phyloP scores from a whole-genome alignment of 2,797 vertebrate genomes.

The Protonibea diacanthus region DNA sequence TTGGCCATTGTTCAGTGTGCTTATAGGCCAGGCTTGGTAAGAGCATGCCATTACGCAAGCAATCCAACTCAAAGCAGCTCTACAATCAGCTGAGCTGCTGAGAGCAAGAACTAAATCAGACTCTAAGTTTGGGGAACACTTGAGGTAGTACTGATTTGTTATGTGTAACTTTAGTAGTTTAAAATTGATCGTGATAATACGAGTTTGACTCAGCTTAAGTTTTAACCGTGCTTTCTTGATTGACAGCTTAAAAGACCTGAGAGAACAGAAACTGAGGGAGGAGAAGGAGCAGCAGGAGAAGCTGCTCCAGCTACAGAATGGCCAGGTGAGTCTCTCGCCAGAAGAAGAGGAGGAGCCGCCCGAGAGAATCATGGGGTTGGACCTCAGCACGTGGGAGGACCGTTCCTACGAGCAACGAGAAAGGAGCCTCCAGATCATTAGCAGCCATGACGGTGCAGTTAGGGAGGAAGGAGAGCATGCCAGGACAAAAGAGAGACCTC shows the following conservation, averaged over 20 bases:
- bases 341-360: constrained; percentile 68
- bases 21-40: constrained; percentile 46
- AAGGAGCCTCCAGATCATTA: constrained; percentile 79
- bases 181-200: not conserved
- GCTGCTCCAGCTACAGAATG: constrained; percentile 82
- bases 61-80: constrained; percentile 71
- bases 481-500: constrained; percentile 60
- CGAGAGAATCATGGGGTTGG: constrained; percentile 86
- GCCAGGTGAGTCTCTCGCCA: constrained; percentile 68
- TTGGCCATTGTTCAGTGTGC: constrained; percentile 67
- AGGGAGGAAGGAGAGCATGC: constrained; percentile 46
- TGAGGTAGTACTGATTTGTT: not conserved
- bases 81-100: constrained; percentile 71
- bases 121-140: constrained; percentile 26
- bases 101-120: constrained; percentile 27
- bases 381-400: constrained; percentile 92
- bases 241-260: constrained; percentile 87
- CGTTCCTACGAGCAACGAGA: constrained; percentile 85
- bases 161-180: not conserved
- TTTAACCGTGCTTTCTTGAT: constrained; percentile 46
- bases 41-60: constrained; percentile 66
- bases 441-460: constrained; percentile 51
- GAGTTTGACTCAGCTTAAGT: not conserved
- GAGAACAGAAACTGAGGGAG: constrained; percentile 82
- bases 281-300: constrained; percentile 60